Base-by-base conservation (phyloP, 2,888 invertebrate species). In the Ptilodon capucinus region DNA sequence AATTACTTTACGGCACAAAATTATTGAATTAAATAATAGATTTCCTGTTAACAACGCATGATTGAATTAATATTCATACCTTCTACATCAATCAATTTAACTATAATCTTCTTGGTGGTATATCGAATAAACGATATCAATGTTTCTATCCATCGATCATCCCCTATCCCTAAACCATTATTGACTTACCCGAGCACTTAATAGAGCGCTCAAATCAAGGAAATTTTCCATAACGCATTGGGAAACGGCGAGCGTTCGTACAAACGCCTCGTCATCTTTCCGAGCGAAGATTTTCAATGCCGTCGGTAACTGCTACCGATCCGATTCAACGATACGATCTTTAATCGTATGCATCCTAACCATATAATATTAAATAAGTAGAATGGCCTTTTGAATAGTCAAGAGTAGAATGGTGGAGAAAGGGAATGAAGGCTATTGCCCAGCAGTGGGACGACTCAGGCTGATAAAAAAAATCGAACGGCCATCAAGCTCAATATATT, bases 231-330 rank as follows among this genome's bases (percentile, higher is more conserved):
- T 72, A 69, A 70, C 63, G 57, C 61, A 60, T 63, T 71, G 64
- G 51, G 51, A 54, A 57, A 48, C 60, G 46, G 48, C n/a, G 23
- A 28, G 43, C 45, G 46, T 55, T 55, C 48, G 52, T 57, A 55
- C 66, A 76, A 74, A 69, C 53, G 71, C 69, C 56, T 50, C 70
- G 73, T 80, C 79, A 79, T 79, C 72, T 69, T 68, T 68, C 67
- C 61, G 46, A 57, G 52, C 51, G 44, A 57, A 67, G 64, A 68
- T 62, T 32, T 32, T 7, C 14, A 14, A n/a, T 23, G 23, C 23
- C 6, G 7, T 23, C 4, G n/a, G n/a, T n/a, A n/a, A 7, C 23
- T 2, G 23, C 23, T 2, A 9, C 23, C 23, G 23, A 23, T 23
- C 23, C 23, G 23, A 23, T 23, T 9, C 7, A 0, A 23, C 23